Evolutionary conservation across 2,113 vertebrate species (phyloP), one percentile per base, ranked within the genome.

Genomic region (Perccottus glenii): DNA sequence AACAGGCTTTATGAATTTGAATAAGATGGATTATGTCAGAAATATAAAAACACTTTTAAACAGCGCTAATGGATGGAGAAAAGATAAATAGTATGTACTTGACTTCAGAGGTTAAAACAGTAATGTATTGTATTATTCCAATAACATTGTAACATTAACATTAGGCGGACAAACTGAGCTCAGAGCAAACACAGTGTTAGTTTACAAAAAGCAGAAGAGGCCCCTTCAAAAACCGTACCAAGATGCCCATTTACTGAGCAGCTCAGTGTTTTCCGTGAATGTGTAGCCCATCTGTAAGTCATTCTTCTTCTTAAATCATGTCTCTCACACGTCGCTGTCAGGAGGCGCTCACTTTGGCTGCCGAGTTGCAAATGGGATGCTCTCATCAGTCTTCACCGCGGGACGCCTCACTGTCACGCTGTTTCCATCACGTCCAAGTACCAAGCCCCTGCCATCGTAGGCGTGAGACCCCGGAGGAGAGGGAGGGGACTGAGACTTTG

Each of bases 311-410:
- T 68, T 72, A 66, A 82, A 85, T 85, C 76, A 76, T 51, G 43
- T 69, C 55, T 57, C 71, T 6, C 36, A 56, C 64, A 60, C 32
- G 45, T 33, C 51, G 12, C 63, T 67, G 70, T 87, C 73, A 87
- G 78, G 80, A 81, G 86, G 78, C 50, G 69, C 69, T 82, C 80
- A 68, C 76, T 27, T 87, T 86, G 84, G 87, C 87, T 85, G 84
- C 72, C 72, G 83, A 85, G 87, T 87, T 91, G 85, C 86, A 91
- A 90, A 92, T 88, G 81, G 80, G 89, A 90, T 70, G 81, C 82
- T 86, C 81, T 92, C 92, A 93, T 93, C 92, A 92, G 89, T 91
- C 89, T 89, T 89, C 90, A 56, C 91, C 84, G 89, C 86, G 83
- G 81, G 91, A 84, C 73, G 40, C 75, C 77, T 73, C 83, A 83